Evolutionary conservation across 2,113 vertebrate species (phyloP).

Genomic region (Laticauda colubrina): DNA sequence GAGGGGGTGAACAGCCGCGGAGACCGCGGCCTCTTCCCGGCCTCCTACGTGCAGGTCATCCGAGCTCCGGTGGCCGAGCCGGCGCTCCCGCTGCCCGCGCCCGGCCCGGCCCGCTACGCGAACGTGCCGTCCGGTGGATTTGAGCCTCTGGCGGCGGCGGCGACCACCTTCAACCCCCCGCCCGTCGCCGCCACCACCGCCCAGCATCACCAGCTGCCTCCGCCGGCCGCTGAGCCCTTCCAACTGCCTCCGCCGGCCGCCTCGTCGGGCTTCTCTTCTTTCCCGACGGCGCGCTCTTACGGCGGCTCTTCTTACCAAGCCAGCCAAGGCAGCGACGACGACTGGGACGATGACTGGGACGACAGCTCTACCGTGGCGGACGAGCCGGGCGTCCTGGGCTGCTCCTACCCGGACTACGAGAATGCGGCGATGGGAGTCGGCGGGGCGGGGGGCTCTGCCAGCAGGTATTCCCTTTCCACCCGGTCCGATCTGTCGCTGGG

Average conservation of each 20-base stretch:
- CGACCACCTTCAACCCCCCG: slow-evolving; percentile 50
- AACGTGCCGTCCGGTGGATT: slow-evolving; percentile 62
- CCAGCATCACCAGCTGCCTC: slow-evolving; percentile 52
- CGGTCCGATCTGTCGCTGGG: slow-evolving; percentile 70
- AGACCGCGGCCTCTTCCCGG: slow-evolving; percentile 89
- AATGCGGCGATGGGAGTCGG: slow-evolving; percentile 63
- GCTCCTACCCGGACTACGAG: slow-evolving; percentile 77
- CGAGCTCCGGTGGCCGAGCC: slow-evolving; percentile 58
- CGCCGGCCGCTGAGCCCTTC: slow-evolving; percentile 46
- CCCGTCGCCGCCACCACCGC: slow-evolving; percentile 39
- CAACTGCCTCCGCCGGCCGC: slow-evolving; percentile 27
- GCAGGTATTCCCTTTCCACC: slow-evolving; percentile 80
- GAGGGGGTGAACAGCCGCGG: slow-evolving; percentile 87
- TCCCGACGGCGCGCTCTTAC: slow-evolving; percentile 56
- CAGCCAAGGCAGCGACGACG: slow-evolving; percentile 89
- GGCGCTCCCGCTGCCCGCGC: slow-evolving; percentile 43
- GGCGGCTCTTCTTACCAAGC: slow-evolving; percentile 68
- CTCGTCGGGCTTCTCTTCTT: slow-evolving; percentile 56
- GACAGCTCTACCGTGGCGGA: slow-evolving; percentile 92
- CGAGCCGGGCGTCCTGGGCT: slow-evolving; percentile 77
- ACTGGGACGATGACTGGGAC: slow-evolving; percentile 99
- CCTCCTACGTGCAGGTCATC: slow-evolving; percentile 90
- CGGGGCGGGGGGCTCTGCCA: slow-evolving; percentile 6
- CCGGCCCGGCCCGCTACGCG: slow-evolving; percentile 15
- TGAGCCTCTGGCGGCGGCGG: slow-evolving; percentile 65